Evolutionary conservation across 1,140 invertebrate species (phyloP), one percentile per base, ranked within the genome.

Genomic region (Caenorhabditis inopinata): DNA sequence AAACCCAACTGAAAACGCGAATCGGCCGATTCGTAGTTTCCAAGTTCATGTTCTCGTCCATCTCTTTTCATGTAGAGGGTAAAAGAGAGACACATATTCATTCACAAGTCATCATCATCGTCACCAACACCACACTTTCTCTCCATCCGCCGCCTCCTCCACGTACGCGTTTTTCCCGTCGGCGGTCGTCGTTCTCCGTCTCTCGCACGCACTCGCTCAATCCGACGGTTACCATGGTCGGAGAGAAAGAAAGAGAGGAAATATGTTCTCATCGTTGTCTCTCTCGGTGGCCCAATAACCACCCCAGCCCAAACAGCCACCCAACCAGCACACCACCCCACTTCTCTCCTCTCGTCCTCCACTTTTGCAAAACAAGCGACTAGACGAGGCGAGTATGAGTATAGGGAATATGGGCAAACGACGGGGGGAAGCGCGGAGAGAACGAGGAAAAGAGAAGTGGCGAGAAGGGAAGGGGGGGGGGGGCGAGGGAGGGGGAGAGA

Each of bases 281-380:
- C 32, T 68, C 32, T 68, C 58, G 58, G 58, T 68, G 58, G 58
- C 58, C 58, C 58, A 68, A 68, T 68, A 68, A 68, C 58, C 32
- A 68, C 53, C 53, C 25, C 3, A 23, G n/a, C 58, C 58, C 58
- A 68, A 68, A 68, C 58, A 68, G 58, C 29, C 58, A 38, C 32
- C 32, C 29, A n/a, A 68, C 29, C 58, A 18, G 21, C 11, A 21
- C 27, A 58, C 51, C 25, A 29, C 58, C 35, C 51, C 27, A 32
- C 58, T 68, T 68, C 58, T 68, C 58, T 68, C 21, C 38, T 68
- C 58, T 29, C 58, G 32, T 68, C 58, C 58, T 38, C 58, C 27
- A 32, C 51, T 58, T 68, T 68, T 38, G 58, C 58, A 68, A 68
- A 68, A 68, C 58, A 68, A 68, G 58, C n/a, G 58, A 68, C 25